Evolutionary conservation across 2,797 vertebrate species (phyloP), one percentile per base, ranked within the genome.

Genomic region (Furcifer pardalis): DNA sequence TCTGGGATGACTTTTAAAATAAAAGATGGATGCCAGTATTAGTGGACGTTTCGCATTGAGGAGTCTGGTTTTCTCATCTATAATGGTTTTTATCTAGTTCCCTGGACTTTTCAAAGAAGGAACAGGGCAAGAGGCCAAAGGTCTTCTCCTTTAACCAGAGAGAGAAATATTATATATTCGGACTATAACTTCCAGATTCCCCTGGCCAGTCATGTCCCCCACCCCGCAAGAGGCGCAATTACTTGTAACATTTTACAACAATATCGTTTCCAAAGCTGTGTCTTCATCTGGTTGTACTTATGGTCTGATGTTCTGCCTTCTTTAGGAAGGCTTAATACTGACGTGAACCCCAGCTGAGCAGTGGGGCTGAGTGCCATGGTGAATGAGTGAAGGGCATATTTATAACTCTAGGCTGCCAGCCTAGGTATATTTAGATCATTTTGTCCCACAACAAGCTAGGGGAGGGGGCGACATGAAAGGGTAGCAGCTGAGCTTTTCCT

Each of bases 401-500:
- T 86, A 86, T 86, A 86, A 86, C 79, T 77, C 49, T 65, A 69
- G 27, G 65, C 66, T 86, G 79, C 79, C 79, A 81, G 49, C 40
- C 74, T n/a, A n/a, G 79, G 75, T 86, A 86, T 81, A 86, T 81
- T 86, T 86, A 86, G 79, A 77, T 2, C 37, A 73, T 35, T 19
- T 52, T 52, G 79, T 52, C 79, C 59, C 77, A 62, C 60, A 75
- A 65, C 32, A 63, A 35, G 73, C 35, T 40, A 27, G 49, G n/a
- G 52, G 79, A 69, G 25, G 42, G 44, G 65, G 71, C 42, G 62
- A 40, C 5, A 4, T n/a, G 27, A 10, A 60, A 86, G 21, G 32
- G 9, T 19, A 40, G 13, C 44, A 30, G 6, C 44, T 35, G 59
- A 74, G n/a, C 69, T 74, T n/a, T 56, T 17, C n/a, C n/a, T 63